Percentiles rank a stretch among this genome's conserved stretches.
Evolutionary conservation across 2,888 invertebrate genomes (phyloP).

Genomic region (Noctua pronuba): DNA sequence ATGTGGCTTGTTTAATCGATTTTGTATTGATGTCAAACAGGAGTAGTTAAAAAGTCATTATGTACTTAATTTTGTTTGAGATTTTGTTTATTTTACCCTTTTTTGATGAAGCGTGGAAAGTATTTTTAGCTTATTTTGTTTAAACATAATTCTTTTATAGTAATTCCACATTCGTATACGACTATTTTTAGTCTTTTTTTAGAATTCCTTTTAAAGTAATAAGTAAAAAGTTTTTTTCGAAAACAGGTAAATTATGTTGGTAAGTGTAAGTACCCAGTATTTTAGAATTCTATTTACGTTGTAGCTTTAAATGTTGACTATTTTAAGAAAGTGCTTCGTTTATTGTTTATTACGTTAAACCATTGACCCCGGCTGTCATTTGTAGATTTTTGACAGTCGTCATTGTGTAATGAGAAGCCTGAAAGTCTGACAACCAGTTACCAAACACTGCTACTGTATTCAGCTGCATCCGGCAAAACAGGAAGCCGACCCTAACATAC

Average conservation of each 20-base stretch:
- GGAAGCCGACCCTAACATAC: not conserved
- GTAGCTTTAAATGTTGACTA: not conserved
- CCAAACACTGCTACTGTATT: not conserved
- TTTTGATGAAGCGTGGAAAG: not conserved
- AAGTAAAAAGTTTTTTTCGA: not conserved
- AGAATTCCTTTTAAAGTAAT: not conserved
- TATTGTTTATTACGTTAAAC: not conserved
- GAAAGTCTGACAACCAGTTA: not conserved
- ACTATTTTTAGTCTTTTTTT: not conserved
- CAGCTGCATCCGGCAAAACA: not conserved
- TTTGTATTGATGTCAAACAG: slow-evolving; percentile 47
- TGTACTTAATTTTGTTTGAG: slow-evolving; percentile 35
- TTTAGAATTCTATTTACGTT: not conserved
- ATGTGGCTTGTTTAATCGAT: slow-evolving; percentile 54
- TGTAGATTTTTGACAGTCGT: not conserved
- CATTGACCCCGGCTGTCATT: not conserved
- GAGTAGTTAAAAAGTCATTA: slow-evolving; percentile 47
- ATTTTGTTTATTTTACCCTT: slow-evolving; percentile 14
- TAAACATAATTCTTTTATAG: not conserved
- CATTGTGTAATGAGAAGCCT: not conserved
- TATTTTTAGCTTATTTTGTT: not conserved
- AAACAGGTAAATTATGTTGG: not conserved
- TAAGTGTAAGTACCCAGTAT: not conserved
- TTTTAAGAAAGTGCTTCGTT: not conserved
- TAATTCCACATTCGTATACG: not conserved